A percentile compares a stretch with the other conserved stretches of the same genome.
phyloP scores from a whole-genome alignment of 2,797 vertebrate genomes.

The Apogon hyalosoma region DNA sequence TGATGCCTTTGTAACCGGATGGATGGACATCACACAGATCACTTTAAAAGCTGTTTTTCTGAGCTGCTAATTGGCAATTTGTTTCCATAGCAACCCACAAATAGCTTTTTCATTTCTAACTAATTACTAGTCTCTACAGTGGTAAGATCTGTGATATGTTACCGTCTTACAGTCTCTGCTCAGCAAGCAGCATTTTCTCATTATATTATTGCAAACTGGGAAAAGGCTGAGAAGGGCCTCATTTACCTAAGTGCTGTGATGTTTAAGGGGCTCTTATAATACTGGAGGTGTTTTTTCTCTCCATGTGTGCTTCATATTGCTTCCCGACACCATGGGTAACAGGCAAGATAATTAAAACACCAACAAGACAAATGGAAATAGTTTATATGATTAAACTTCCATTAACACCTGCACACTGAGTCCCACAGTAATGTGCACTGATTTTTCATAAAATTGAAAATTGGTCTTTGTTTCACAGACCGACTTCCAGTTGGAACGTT shows the following conservation, averaged over 20 bases:
- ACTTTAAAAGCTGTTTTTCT: conserved; percentile 58
- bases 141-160: conserved; percentile 59
- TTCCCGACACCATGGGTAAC: conserved; percentile 64
- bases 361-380: conserved; percentile 55
- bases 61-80: conserved; percentile 78
- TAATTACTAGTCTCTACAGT: conserved; percentile 77
- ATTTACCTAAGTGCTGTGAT: conserved; percentile 77
- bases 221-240: conserved; percentile 69
- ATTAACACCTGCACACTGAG: conserved; percentile 45
- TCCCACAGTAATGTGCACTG: conserved; percentile 2
- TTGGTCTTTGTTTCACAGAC: conserved; percentile 20
- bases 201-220: conserved; percentile 79
- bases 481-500: background rate
- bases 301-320: conserved; percentile 43
- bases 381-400: conserved; percentile 52
- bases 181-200: conserved; percentile 77
- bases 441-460: conserved; percentile 34
- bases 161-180: conserved; percentile 63
- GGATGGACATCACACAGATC: conserved; percentile 61
- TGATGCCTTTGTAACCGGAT: conserved; percentile 39
- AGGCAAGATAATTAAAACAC: conserved; percentile 69
- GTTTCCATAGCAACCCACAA: conserved; percentile 65
- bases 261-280: conserved; percentile 65
- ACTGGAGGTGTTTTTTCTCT: conserved; percentile 30
- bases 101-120: conserved; percentile 50